Percentiles rank a stretch among this genome's conserved stretches.
Evolutionary conservation across 2,113 vertebrate species (phyloP).

Genomic region (Amphiprion ocellaris): DNA sequence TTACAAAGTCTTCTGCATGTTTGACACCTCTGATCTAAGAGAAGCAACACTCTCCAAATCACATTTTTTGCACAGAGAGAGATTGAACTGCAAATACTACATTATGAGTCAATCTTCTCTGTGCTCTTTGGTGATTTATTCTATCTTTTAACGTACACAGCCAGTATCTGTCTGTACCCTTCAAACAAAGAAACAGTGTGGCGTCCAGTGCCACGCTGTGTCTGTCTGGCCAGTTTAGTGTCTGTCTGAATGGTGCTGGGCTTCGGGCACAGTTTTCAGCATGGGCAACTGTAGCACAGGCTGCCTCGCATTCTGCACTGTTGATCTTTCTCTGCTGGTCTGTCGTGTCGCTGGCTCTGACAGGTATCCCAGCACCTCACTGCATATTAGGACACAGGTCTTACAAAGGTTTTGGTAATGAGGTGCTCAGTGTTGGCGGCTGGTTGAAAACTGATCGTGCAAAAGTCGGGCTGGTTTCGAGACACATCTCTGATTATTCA

Average conservation of each 20-base stretch:
- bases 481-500: neutral
- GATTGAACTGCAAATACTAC: neutral
- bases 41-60: too few species aligned
- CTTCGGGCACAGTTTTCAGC: neutral
- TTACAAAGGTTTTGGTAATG: neutral
- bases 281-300: neutral
- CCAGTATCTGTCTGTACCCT: constrained; percentile 5
- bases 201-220: constrained; percentile 59
- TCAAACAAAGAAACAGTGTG: constrained; percentile 53
- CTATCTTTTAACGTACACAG: neutral
- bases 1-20: too few species aligned
- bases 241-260: constrained; percentile 34
- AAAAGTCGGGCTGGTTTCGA: neutral
- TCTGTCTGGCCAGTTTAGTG: constrained; percentile 54
- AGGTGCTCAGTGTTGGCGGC: neutral
- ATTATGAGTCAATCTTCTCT: neutral
- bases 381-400: neutral
- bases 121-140: neutral
- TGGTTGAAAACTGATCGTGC: neutral
- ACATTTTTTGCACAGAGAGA: too few species aligned
- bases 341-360: neutral
- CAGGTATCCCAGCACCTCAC: neutral
- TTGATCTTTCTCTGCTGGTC: constrained; percentile 8
- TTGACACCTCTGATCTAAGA: too few species aligned
- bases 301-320: constrained; percentile 28